Percentiles rank a stretch among this genome's conserved stretches.
Evolutionary conservation across 1,140 invertebrate genomes (phyloP).

Genomic region (Euwallacea fornicatus): DNA sequence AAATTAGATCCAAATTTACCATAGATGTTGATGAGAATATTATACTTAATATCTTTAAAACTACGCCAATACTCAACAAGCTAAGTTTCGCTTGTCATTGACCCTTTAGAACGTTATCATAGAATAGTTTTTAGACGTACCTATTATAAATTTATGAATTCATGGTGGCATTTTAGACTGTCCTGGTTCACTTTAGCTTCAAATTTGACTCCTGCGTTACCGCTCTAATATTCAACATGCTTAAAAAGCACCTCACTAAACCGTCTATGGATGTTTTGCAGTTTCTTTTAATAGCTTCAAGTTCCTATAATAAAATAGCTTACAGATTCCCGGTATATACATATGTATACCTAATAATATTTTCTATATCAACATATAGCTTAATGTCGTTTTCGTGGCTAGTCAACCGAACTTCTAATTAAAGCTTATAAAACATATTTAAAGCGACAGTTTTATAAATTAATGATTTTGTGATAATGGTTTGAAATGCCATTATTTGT

Average conservation of each 20-base stretch:
- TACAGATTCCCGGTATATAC: slow-evolving; percentile 32
- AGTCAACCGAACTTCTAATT: slow-evolving; percentile 39
- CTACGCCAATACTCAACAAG: slow-evolving; percentile 40
- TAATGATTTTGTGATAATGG: slow-evolving; percentile 46
- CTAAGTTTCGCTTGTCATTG: slow-evolving; percentile 39
- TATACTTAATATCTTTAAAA: slow-evolving; percentile 17
- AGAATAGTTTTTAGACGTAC: slow-evolving; percentile 43
- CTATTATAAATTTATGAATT: slow-evolving; percentile 35
- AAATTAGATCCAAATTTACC: slow-evolving; percentile 23
- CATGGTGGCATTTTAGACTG: slow-evolving; percentile 47
- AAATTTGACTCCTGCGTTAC: slow-evolving; percentile 25
- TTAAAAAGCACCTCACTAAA: slow-evolving; percentile 18
- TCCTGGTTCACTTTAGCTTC: slow-evolving; percentile 22
- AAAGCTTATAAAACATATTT: slow-evolving; percentile 17
- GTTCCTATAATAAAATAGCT: slow-evolving; percentile 44
- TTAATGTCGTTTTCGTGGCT: slow-evolving; percentile 32
- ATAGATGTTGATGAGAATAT: slow-evolving; percentile 26
- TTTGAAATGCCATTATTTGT: slow-evolving; percentile 50
- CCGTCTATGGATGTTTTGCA: slow-evolving; percentile 11
- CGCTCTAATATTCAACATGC: background rate
- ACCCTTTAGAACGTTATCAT: slow-evolving; percentile 34
- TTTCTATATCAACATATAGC: slow-evolving; percentile 12
- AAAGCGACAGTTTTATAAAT: slow-evolving; percentile 39
- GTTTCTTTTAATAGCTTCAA: slow-evolving; percentile 35
- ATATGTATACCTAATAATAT: slow-evolving; percentile 14